Evolutionary conservation across 2,797 vertebrate species (phyloP), one percentile per base, ranked within the genome.

Genomic region (Chlorospingus flavigularis): DNA sequence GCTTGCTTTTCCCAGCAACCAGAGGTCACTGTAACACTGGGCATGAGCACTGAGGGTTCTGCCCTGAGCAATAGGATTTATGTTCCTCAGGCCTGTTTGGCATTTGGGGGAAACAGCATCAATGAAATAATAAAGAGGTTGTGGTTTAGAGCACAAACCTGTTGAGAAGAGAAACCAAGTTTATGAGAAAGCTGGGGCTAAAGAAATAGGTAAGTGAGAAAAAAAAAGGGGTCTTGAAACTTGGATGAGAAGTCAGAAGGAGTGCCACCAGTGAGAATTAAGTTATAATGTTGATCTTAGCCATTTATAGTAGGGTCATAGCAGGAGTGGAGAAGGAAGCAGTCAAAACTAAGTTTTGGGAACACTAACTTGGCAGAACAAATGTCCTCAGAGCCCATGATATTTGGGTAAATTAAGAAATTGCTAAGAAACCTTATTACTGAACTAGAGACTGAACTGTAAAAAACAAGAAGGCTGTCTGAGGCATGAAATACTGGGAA

Each of bases 401-500:
- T 50, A 33, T 33, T 70, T 42, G 45, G 9, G 15, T 60, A 66
- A 83, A 45, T 66, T 51, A 67, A 48, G 62, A 42, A 7, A 18
- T 39, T 55, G 26, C 24, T 74, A 25, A 58, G 37, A 55, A 76
- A 40, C 24, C 8, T 74, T 80, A 24, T 45, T 47, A 33, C 12
- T 92, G 58, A 77, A n/a, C 21, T 48, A 19, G 43, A n/a, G 26
- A 39, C 45, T 60, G 48, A 66, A 43, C 7, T 45, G 10, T 11
- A 31, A 43, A 48, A 60, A 72, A 12, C 8, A n/a, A 48, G 17
- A 54, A 43, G 35, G 24, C 28, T 35, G 33, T 1, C 7, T 48
- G 63, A 92, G 48, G 13, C 1, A 3, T 0, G 0, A 31, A 65
- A 50, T 16, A 6, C 9, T 66, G 26, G 45, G 16, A 12, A 78